Evolutionary conservation across 2,113 vertebrate genomes (phyloP).

Genomic region (Oryzias melastigma): DNA sequence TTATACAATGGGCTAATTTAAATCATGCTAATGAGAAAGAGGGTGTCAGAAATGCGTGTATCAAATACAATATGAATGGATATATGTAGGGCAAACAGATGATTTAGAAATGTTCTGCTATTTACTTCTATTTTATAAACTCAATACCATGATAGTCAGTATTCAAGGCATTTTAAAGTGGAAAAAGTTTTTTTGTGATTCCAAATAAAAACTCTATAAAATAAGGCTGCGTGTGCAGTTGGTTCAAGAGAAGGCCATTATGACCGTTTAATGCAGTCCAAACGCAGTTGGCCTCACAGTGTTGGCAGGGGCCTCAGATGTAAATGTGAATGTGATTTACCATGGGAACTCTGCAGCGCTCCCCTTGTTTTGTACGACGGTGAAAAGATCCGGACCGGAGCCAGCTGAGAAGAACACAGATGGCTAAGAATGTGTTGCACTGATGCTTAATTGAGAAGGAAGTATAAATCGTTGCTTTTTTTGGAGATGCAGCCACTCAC

Average conservation of each 20-base stretch:
- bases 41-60: too few species aligned
- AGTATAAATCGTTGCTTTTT: slow-evolving; percentile 63
- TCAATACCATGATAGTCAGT: too few species aligned
- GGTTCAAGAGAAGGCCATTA: slow-evolving; percentile 8
- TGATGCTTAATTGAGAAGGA: slow-evolving; percentile 55
- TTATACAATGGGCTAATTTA: too few species aligned
- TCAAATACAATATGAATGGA: too few species aligned
- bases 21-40: too few species aligned
- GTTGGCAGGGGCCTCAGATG: slow-evolving; percentile 49
- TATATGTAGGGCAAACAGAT: too few species aligned
- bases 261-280: slow-evolving; percentile 45
- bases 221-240: too few species aligned
- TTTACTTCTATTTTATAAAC: too few species aligned
- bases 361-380: slow-evolving; percentile 55
- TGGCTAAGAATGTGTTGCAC: slow-evolving; percentile 46
- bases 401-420: slow-evolving; percentile 58
- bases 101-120: too few species aligned
- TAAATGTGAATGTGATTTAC: slow-evolving; percentile 70
- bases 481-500: slow-evolving; percentile 28
- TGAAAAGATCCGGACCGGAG: slow-evolving; percentile 57
- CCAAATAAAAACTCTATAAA: too few species aligned
- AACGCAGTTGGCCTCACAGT: slow-evolving; percentile 27
- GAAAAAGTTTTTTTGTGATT: too few species aligned
- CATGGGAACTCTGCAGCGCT: slow-evolving; percentile 66
- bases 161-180: too few species aligned